phyloP scores from a whole-genome alignment of 1,140 invertebrate species.

The Stegodyphus dumicola region DNA sequence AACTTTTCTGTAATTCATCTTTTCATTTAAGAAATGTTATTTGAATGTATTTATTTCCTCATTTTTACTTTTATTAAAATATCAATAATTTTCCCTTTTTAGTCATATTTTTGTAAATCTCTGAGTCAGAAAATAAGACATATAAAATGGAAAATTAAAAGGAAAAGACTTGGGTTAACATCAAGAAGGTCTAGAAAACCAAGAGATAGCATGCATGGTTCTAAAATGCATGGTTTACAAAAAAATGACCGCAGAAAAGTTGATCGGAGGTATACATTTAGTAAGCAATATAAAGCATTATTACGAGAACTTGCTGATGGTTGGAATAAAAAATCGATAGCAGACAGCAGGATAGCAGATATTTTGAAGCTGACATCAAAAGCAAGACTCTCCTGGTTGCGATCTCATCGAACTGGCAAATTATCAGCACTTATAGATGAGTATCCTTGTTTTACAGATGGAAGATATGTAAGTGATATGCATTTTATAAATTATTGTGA shows the following conservation, averaged over 20 bases:
- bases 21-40: no score
- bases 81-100: neutral
- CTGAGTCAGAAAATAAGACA: constrained; percentile 55
- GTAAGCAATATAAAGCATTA: constrained; percentile 45
- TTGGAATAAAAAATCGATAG: constrained; percentile 41
- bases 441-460: constrained; percentile 51
- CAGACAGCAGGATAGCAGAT: constrained; percentile 27
- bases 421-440: constrained; percentile 25
- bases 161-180: constrained; percentile 29
- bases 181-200: neutral
- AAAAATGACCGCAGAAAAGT: constrained; percentile 2
- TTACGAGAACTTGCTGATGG: constrained; percentile 35
- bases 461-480: constrained; percentile 54
- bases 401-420: neutral
- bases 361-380: constrained; percentile 36
- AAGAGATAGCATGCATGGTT: neutral
- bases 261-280: constrained; percentile 31
- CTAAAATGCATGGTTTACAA: neutral
- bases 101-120: constrained; percentile 58
- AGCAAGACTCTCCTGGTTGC: constrained; percentile 19
- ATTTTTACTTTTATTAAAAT: no score
- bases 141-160: constrained; percentile 56
- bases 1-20: no score
- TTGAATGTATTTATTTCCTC: no score
- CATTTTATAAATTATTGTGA: neutral